Conservation (phyloP, 2,797 vertebrate genomes). For the Tangara arthus region DNA sequence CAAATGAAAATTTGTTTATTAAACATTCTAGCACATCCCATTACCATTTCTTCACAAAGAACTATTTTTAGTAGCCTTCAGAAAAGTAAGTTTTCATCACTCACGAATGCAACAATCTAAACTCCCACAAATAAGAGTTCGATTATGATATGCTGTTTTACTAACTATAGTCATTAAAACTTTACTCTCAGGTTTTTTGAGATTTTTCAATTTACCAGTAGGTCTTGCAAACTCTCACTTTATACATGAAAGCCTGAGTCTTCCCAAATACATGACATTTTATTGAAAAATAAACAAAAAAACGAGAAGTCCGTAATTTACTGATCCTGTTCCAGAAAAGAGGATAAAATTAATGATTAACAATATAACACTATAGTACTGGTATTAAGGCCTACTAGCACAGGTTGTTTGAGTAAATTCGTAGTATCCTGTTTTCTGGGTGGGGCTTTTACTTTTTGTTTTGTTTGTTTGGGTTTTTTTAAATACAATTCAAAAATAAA, state of each 20-base stretch:
- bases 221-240: background rate
- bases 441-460: too few species aligned
- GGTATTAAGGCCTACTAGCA: background rate
- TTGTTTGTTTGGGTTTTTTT: background rate
- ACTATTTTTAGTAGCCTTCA: background rate
- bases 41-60: background rate
- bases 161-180: background rate
- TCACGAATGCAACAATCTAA: background rate
- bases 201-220: background rate
- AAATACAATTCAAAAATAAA: background rate
- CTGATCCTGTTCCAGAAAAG: background rate
- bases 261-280: background rate
- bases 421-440: background rate
- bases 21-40: accelerated
- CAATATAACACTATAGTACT: background rate
- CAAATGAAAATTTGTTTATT: background rate
- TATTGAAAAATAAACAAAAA: background rate
- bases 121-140: background rate
- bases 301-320: background rate
- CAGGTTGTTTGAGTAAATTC: background rate
- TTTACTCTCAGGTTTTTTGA: background rate
- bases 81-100: background rate
- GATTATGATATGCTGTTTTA: background rate
- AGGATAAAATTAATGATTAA: background rate
- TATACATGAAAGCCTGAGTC: background rate